Evolutionary conservation across 2,113 vertebrate genomes (phyloP).

Genomic region (Pollimyrus isidori): DNA sequence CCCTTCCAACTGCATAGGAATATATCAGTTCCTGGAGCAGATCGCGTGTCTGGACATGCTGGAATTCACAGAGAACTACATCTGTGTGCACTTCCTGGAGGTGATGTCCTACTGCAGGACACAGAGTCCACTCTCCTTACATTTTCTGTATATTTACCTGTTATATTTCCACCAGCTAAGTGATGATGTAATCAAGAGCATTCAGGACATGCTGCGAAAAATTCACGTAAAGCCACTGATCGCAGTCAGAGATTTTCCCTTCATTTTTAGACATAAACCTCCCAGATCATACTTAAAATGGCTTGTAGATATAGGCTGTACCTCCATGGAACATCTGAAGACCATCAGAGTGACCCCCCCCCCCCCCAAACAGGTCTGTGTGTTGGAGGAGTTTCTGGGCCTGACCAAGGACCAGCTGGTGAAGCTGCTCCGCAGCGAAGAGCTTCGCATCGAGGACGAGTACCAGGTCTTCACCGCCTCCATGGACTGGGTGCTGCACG

Average conservation of each 20-base stretch:
- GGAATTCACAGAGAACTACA: slow-evolving; percentile 88
- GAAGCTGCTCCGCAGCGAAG: slow-evolving; percentile 82
- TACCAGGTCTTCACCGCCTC: slow-evolving; percentile 89
- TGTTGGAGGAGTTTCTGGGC: slow-evolving; percentile 76
- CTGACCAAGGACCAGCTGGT: slow-evolving; percentile 84
- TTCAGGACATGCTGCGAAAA: not conserved
- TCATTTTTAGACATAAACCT: not conserved
- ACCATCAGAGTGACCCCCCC: not conserved
- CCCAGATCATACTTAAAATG: not conserved
- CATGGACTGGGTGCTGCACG: slow-evolving; percentile 90
- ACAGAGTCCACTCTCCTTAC: not conserved
- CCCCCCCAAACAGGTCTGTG: slow-evolving; percentile 49
- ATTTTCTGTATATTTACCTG: not conserved
- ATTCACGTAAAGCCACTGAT: not conserved
- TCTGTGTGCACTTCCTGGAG: slow-evolving; percentile 87
- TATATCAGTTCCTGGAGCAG: slow-evolving; percentile 94
- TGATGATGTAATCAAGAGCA: not conserved
- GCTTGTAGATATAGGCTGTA: not conserved
- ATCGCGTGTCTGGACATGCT: slow-evolving; percentile 80
- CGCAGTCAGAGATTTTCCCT: not conserved
- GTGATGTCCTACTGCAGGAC: slow-evolving; percentile 41
- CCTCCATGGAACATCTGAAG: not conserved
- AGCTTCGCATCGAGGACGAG: slow-evolving; percentile 91
- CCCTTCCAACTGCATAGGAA: slow-evolving; percentile 83
- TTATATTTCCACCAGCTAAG: not conserved